Conservation (phyloP, 2,113 vertebrate genomes). For the Onychorhynchus coronatus region DNA sequence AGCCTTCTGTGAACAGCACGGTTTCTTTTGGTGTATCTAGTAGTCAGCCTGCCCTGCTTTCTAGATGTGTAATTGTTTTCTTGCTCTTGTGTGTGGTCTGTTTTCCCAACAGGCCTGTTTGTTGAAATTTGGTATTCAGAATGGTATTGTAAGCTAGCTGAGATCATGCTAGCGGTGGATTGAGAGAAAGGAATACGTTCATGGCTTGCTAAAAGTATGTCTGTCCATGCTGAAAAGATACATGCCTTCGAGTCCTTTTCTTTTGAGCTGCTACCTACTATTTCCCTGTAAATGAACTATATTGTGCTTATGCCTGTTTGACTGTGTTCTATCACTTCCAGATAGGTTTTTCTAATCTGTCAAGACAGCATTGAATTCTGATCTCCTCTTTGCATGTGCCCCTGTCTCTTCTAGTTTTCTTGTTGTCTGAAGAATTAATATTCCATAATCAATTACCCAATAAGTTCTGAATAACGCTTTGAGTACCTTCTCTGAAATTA, state of each 20-base stretch:
- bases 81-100: neutral
- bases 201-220: neutral
- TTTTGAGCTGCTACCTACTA: neutral
- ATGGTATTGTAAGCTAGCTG: neutral
- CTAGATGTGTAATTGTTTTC: neutral
- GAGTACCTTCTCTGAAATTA: neutral
- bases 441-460: neutral
- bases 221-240: neutral
- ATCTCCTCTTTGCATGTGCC: neutral
- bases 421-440: neutral
- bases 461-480: neutral
- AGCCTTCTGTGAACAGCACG: neutral
- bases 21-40: neutral
- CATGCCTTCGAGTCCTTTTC: neutral
- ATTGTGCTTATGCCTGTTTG: neutral
- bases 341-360: neutral
- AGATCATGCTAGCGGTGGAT: neutral
- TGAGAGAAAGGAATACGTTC: neutral
- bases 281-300: neutral
- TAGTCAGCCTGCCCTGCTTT: neutral
- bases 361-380: neutral
- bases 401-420: neutral
- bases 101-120: neutral
- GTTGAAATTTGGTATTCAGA: neutral
- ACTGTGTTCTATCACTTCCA: neutral